These are phyloP conservation scores for Diplodus puntazzo DNA, from an alignment of 2,797 vertebrate genomes.

Conservation along the genomic window DNA sequence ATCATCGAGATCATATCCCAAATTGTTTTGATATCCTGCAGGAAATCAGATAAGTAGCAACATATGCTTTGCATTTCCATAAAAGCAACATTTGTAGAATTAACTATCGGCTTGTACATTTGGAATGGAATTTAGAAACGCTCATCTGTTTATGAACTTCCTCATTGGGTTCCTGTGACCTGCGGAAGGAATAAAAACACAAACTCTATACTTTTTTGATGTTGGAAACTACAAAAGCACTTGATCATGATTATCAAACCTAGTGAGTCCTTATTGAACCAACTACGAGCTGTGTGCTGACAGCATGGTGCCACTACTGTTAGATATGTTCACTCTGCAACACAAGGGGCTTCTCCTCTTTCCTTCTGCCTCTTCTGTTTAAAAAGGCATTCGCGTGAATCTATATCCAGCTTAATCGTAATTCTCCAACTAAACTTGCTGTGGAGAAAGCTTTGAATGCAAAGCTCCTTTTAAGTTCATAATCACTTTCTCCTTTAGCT, in stretches of 20 bases:
- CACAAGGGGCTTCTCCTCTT: constrained; percentile 12
- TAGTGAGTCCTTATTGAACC: neutral
- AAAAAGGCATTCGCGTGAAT: constrained; percentile 73
- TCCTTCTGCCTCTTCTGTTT: constrained; percentile 45
- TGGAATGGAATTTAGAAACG: constrained; percentile 51
- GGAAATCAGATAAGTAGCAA: constrained; percentile 79
- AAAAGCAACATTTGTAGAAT: constrained; percentile 79
- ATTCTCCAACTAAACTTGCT: constrained; percentile 84
- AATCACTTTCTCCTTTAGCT: constrained; percentile 88
- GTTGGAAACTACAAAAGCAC: neutral
- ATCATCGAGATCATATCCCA: constrained; percentile 67
- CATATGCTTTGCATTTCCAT: constrained; percentile 81
- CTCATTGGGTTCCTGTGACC: constrained; percentile 24
- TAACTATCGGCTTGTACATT: constrained; percentile 65
- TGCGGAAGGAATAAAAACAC: constrained; percentile 2
- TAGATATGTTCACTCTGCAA: constrained; percentile 1
- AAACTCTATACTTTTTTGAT: constrained; percentile 1
- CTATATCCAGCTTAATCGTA: constrained; percentile 80
- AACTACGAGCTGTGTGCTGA: constrained; percentile 3
- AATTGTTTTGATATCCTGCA: constrained; percentile 81
- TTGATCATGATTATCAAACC: neutral
- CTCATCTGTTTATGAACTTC: constrained; percentile 76
- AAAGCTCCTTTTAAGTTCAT: constrained; percentile 85
- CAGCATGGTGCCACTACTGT: constrained; percentile 36
- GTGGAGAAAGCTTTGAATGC: constrained; percentile 74